Conservation (phyloP, 2,113 vertebrate genomes). For the Laterallus jamaicensis region DNA sequence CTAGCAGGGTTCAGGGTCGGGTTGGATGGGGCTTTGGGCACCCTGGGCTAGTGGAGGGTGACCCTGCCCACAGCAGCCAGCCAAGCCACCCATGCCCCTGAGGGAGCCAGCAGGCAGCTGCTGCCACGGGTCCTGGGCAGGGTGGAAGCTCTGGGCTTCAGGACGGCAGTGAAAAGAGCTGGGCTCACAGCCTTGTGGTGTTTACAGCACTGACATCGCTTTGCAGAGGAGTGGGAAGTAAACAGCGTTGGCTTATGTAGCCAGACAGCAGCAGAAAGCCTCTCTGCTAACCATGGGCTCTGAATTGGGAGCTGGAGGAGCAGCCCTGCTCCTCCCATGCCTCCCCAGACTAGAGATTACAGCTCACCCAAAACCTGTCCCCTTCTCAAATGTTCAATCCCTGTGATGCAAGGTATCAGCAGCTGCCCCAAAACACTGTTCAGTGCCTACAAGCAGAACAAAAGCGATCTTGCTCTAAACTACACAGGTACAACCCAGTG, state of each 20-base stretch:
- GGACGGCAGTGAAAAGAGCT: neutral
- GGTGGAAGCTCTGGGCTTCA: neutral
- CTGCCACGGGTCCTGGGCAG: accelerated
- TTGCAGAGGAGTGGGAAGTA: neutral
- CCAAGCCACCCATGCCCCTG: neutral
- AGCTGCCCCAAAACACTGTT: neutral
- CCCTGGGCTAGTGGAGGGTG: too few relatives aligned
- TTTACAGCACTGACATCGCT: neutral
- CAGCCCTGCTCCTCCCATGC: neutral
- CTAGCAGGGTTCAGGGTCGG: too few relatives aligned
- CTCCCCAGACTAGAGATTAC: accelerated
- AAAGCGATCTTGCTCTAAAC: neutral
- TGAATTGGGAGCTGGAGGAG: accelerated
- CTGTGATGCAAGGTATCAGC: neutral
- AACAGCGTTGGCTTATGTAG: neutral
- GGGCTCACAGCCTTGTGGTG: neutral
- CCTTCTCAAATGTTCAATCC: neutral
- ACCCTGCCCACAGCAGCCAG: neutral
- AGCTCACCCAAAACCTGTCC: neutral
- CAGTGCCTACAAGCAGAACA: neutral
- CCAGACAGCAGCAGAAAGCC: neutral
- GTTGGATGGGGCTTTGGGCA: too few relatives aligned
- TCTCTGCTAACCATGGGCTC: neutral
- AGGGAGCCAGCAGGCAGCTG: neutral
- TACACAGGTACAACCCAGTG: neutral